Evolutionary conservation across 2,888 invertebrate species (phyloP).

Genomic region (Allacma fusca): DNA sequence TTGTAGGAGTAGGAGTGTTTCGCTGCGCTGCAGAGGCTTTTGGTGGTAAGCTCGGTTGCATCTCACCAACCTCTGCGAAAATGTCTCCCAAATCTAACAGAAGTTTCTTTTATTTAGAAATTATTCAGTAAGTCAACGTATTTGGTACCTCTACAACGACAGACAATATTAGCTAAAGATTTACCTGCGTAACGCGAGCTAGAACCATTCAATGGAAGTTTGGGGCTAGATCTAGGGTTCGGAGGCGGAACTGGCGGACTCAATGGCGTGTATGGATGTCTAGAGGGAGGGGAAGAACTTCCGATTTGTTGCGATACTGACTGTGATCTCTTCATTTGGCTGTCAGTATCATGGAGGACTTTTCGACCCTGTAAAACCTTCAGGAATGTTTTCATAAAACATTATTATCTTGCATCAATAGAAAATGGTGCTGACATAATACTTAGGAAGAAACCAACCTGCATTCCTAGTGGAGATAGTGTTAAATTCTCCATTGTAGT

Average conservation of each 20-base stretch:
- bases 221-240: conserved; percentile 58
- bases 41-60: conserved; percentile 73
- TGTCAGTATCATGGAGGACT: conserved; percentile 75
- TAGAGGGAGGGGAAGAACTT: conserved; percentile 60
- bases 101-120: too few relatives aligned
- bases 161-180: too few relatives aligned
- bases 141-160: too few relatives aligned
- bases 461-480: conserved; percentile 73
- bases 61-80: conserved; percentile 84
- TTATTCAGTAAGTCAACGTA: too few relatives aligned
- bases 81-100: conserved; percentile 70
- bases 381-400: background rate
- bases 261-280: conserved; percentile 59
- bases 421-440: too few relatives aligned
- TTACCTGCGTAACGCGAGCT: conserved; percentile 61
- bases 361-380: conserved; percentile 68
- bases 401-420: background rate
- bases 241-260: conserved; percentile 59
- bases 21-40: conserved; percentile 66
- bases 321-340: conserved; percentile 74
- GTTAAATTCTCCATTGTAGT: conserved; percentile 87
- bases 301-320: conserved; percentile 79
- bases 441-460: too few relatives aligned
- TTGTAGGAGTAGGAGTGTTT: conserved; percentile 80
- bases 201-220: conserved; percentile 48